Evolutionary conservation across 2,113 vertebrate genomes (phyloP).

Genomic region (Indicator maculatus): DNA sequence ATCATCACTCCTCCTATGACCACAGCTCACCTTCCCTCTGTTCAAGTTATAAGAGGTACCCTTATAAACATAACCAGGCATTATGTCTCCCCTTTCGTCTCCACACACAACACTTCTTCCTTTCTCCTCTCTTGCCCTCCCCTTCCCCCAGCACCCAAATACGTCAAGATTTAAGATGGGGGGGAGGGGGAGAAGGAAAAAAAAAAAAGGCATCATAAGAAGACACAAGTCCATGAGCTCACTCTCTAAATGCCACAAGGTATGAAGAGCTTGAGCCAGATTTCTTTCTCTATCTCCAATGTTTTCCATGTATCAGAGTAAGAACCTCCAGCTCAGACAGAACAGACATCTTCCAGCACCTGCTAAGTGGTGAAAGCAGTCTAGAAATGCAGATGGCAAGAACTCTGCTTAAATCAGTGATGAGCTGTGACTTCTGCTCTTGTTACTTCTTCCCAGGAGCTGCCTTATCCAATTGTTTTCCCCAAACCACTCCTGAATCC

Average conservation of each 20-base stretch:
- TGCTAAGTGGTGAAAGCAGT: not conserved
- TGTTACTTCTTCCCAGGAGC: not conserved
- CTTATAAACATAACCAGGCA: not conserved
- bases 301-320: not conserved
- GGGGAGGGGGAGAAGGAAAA: not conserved
- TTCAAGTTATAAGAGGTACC: not conserved
- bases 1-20: not conserved
- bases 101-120: no score
- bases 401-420: not conserved
- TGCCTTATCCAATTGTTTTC: not conserved
- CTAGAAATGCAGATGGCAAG: not conserved
- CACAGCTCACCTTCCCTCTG: not conserved
- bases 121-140: no score
- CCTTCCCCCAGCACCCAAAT: accelerated
- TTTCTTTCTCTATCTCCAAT: not conserved
- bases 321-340: not conserved
- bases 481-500: not conserved
- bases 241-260: not conserved
- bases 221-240: not conserved
- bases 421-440: not conserved
- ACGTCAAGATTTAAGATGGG: not conserved
- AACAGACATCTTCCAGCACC: not conserved
- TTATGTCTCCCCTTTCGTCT: not conserved
- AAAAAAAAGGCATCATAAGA: not conserved
- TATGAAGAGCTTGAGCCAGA: not conserved